Percentiles rank a stretch among this genome's conserved stretches.
Conservation (phyloP, 2,113 vertebrate genomes). For the Dascyllus trimaculatus region DNA sequence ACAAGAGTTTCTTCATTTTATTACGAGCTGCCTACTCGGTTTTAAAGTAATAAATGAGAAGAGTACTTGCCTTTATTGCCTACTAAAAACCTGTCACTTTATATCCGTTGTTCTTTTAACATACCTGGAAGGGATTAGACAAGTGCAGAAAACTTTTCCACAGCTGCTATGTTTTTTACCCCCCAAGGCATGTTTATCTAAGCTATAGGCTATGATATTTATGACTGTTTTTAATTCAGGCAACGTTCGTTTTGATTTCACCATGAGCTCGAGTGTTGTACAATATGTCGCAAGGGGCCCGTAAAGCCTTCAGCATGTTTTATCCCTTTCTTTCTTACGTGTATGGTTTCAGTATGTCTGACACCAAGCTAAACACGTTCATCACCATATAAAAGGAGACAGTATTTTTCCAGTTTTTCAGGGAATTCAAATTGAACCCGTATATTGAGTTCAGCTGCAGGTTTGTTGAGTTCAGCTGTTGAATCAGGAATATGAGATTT, state of each 20-base stretch:
- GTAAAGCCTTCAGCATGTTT: conserved; percentile 70
- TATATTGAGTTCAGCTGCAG: conserved; percentile 31
- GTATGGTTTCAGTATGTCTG: conserved; percentile 56
- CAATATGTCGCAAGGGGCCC: conserved; percentile 54
- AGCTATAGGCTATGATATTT: conserved; percentile 54
- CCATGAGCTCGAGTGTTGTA: conserved; percentile 49
- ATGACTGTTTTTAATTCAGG: conserved; percentile 59
- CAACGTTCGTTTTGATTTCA: conserved; percentile 68
- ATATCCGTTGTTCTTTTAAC: conserved; percentile 8
- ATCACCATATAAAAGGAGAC: conserved; percentile 49
- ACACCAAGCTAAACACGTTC: conserved; percentile 65
- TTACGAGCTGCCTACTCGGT: not conserved
- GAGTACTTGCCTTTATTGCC: conserved; percentile 44
- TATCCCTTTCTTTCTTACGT: conserved; percentile 48
- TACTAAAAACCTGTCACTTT: conserved; percentile 30
- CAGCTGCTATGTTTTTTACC: conserved; percentile 35
- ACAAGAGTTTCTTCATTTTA: conserved; percentile 3
- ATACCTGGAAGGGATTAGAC: conserved; percentile 33
- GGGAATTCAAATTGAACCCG: conserved; percentile 30
- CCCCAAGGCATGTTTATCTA: conserved; percentile 46
- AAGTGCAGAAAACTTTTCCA: conserved; percentile 42
- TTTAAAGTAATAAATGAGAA: conserved; percentile 21
- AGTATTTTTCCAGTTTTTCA: conserved; percentile 46
- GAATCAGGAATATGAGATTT: conserved; percentile 33
- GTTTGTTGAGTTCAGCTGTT: conserved; percentile 34